Evolutionary conservation across 2,113 vertebrate genomes (phyloP).

Genomic region (Chaetodon trifascialis): DNA sequence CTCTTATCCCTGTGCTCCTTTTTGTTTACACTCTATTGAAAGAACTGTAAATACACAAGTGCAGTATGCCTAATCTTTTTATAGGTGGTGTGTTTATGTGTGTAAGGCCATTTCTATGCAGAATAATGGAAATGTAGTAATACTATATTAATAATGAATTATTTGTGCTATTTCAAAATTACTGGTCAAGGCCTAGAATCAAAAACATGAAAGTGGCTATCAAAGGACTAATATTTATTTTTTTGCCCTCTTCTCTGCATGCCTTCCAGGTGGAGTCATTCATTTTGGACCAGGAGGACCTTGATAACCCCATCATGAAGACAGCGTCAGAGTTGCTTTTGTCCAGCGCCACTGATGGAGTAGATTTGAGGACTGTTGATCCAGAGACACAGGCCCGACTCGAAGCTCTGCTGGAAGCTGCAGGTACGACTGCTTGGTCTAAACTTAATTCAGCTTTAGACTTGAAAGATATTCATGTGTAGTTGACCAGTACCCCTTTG

Average conservation of each 20-base stretch:
- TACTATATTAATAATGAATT: background rate
- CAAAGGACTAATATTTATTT: background rate
- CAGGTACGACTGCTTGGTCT: slow-evolving; percentile 86
- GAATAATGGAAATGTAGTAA: slow-evolving; percentile 12
- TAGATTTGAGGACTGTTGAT: slow-evolving; percentile 96
- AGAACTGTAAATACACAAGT: slow-evolving; percentile 63
- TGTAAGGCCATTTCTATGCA: background rate
- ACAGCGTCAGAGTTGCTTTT: slow-evolving; percentile 97
- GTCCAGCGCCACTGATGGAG: slow-evolving; percentile 94
- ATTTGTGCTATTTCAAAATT: background rate
- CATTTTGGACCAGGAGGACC: slow-evolving; percentile 99
- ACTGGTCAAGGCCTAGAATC: background rate
- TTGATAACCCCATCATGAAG: slow-evolving; percentile 99
- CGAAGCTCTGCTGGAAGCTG: slow-evolving; percentile 97
- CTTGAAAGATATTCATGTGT: slow-evolving; percentile 38
- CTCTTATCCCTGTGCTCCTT: slow-evolving; percentile 36
- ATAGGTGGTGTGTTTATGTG: slow-evolving; percentile 16
- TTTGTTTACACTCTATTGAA: slow-evolving; percentile 38
- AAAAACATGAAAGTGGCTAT: background rate
- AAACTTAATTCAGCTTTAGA: slow-evolving; percentile 7
- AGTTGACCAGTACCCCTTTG: slow-evolving; percentile 5
- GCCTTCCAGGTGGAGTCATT: slow-evolving; percentile 94
- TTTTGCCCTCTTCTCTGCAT: slow-evolving; percentile 23
- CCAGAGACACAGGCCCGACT: slow-evolving; percentile 98
- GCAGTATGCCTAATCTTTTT: slow-evolving; percentile 44